Conservation (phyloP, 2,888 invertebrate genomes). For the Lepidocyrtoides sp. region DNA sequence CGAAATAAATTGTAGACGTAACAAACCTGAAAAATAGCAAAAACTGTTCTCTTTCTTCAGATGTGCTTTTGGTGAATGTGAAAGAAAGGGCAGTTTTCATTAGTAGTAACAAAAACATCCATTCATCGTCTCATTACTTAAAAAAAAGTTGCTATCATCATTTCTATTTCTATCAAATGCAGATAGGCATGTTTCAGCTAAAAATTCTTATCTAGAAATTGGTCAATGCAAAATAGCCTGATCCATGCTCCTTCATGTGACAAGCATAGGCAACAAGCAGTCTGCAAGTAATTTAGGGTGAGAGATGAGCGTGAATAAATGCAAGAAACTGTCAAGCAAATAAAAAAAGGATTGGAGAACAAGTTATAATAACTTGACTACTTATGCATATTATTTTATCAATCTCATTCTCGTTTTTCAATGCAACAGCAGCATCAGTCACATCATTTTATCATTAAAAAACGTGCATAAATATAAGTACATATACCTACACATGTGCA, state of each 20-base stretch:
- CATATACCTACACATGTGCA: too few species aligned
- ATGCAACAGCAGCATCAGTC: neutral
- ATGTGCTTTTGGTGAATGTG: too few species aligned
- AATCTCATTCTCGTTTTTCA: neutral
- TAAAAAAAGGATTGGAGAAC: neutral
- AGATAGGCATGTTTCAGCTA: too few species aligned
- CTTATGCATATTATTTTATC: neutral
- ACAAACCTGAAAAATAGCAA: neutral
- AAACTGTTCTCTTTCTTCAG: too few species aligned
- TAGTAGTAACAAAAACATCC: too few species aligned
- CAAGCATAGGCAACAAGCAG: conserved; percentile 28
- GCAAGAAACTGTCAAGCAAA: neutral
- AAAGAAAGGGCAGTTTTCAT: too few species aligned
- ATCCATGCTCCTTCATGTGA: too few species aligned
- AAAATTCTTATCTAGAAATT: too few species aligned
- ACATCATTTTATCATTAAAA: neutral
- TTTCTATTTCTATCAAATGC: neutral
- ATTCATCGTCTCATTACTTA: too few species aligned
- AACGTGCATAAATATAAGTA: neutral
- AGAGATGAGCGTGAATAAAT: conserved; percentile 18
- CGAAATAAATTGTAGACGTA: neutral
- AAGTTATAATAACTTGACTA: conserved; percentile 14
- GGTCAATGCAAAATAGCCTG: too few species aligned
- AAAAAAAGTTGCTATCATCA: conserved; percentile 10
- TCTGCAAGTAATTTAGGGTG: conserved; percentile 15